A percentile compares a stretch with the other conserved stretches of the same genome.
phyloP scores from a whole-genome alignment of 2,113 vertebrate genomes.

The Connochaetes taurinus region DNA sequence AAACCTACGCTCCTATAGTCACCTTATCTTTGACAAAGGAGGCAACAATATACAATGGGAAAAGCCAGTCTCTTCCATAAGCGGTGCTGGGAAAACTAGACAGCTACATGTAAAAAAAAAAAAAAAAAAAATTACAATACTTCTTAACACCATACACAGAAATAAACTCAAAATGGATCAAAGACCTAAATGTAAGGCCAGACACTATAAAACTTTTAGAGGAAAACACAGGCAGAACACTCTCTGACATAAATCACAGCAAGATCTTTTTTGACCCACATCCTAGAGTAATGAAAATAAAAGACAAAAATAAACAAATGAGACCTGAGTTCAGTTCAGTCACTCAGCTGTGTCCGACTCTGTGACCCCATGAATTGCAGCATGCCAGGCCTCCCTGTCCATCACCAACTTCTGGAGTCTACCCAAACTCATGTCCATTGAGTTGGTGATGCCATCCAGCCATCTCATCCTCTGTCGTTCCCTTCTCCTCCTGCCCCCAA shows the following conservation, averaged over 20 bases:
- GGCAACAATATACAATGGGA: neutral
- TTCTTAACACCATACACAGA: neutral
- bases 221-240: neutral
- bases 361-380: too few relatives aligned
- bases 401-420: too few relatives aligned
- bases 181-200: neutral
- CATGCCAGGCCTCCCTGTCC: too few relatives aligned
- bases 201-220: neutral
- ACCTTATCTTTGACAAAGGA: neutral
- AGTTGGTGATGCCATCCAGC: too few relatives aligned
- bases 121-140: neutral
- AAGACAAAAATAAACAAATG: neutral
- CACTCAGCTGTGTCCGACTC: accelerated
- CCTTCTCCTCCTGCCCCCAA: too few relatives aligned
- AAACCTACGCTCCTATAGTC: neutral
- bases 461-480: too few relatives aligned
- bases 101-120: neutral
- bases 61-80: neutral
- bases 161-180: neutral
- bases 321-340: neutral
- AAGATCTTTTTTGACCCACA: neutral
- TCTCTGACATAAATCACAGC: neutral
- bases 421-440: too few relatives aligned
- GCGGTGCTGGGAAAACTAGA: neutral
- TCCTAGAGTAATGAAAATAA: neutral